Evolutionary conservation across 1,140 invertebrate genomes (phyloP).

Genomic region (Drosophila biarmipes): DNA sequence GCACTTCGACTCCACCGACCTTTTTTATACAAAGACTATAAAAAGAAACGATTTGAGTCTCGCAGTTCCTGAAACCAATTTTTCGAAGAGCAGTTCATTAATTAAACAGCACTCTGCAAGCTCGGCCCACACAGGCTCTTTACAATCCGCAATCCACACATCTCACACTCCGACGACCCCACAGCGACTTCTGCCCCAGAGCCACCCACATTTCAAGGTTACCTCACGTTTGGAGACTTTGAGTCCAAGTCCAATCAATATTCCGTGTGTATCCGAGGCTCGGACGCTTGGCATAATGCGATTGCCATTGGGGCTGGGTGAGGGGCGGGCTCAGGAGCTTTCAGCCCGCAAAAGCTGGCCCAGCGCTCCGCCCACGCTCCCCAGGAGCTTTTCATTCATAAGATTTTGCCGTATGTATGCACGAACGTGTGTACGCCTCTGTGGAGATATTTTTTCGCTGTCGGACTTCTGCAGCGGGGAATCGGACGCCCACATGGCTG

Average conservation of each 20-base stretch:
- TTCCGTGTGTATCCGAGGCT: conserved; percentile 47
- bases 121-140: conserved; percentile 18
- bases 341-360: conserved; percentile 40
- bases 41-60: not conserved
- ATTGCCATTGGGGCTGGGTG: conserved; percentile 20
- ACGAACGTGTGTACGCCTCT: conserved; percentile 7
- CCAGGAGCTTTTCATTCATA: conserved; percentile 77
- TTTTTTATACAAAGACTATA: too few species aligned
- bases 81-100: conserved; percentile 23
- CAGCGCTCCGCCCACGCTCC: conserved; percentile 38
- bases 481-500: conserved; percentile 69
- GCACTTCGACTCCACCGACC: too few species aligned
- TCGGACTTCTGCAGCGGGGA: conserved; percentile 11
- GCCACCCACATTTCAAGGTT: conserved; percentile 71
- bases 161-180: conserved; percentile 1
- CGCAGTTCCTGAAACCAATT: conserved; percentile 2
- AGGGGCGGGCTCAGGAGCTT: conserved; percentile 12
- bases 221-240: conserved; percentile 55
- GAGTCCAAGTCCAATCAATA: conserved; percentile 41
- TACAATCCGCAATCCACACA: conserved; percentile 10
- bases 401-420: conserved; percentile 21
- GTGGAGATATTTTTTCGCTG: too few species aligned
- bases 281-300: conserved; percentile 25
- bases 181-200: conserved; percentile 1
- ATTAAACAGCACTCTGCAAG: conserved; percentile 17